These are phyloP conservation scores for Erpornis zantholeuca DNA, from an alignment of 2,113 vertebrate genomes.

Conservation along the genomic window DNA sequence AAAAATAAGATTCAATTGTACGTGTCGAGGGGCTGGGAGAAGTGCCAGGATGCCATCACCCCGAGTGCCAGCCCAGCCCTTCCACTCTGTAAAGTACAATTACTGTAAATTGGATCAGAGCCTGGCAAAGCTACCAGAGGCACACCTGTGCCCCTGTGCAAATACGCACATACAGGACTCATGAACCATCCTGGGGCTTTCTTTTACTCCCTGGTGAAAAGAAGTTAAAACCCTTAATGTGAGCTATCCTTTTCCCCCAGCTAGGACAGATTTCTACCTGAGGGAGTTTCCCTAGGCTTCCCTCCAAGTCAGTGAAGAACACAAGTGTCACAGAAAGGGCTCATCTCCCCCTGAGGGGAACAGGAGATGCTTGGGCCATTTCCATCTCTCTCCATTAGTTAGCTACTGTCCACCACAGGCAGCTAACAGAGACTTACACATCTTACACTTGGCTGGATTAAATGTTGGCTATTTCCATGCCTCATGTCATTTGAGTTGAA, in stretches of 20 bases:
- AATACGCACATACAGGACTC: background rate
- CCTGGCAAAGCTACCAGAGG: background rate
- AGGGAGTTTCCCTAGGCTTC: background rate
- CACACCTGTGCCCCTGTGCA: background rate
- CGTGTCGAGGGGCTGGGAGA: background rate
- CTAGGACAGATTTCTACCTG: background rate
- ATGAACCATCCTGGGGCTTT: background rate
- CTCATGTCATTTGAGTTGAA: background rate
- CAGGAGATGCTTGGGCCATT: background rate
- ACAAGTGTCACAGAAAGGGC: background rate
- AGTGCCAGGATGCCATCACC: background rate
- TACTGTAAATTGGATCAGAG: background rate
- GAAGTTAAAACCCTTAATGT: background rate
- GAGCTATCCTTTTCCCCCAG: background rate
- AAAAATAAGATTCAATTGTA: slow-evolving; percentile 4
- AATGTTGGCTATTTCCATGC: background rate
- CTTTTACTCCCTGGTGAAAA: background rate
- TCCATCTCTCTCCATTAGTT: background rate
- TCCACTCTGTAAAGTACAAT: background rate
- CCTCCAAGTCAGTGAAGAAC: background rate
- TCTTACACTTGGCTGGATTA: background rate
- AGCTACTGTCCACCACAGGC: too few species aligned
- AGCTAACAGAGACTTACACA: background rate
- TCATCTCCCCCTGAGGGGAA: background rate
- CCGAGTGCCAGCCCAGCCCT: background rate